A percentile compares a stretch with the other conserved stretches of the same genome.
Conservation (phyloP, 2,113 vertebrate genomes). For the Danionella cerebrum region DNA sequence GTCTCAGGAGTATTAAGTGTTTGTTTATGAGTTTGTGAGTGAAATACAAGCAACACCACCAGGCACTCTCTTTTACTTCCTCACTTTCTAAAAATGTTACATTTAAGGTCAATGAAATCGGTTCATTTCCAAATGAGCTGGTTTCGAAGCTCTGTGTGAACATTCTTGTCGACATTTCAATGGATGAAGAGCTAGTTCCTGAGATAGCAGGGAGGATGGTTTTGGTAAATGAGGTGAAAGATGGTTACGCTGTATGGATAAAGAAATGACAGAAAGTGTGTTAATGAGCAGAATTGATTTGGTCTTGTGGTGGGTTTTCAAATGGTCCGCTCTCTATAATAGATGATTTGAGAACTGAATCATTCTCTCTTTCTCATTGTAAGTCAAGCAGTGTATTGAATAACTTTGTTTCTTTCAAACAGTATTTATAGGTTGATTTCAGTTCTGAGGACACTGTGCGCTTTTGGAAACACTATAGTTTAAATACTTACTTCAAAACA, state of each 20-base stretch:
- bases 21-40: not conserved
- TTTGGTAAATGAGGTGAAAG: not conserved
- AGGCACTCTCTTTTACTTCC: too few relatives aligned
- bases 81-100: too few relatives aligned
- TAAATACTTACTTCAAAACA: too few relatives aligned
- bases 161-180: not conserved
- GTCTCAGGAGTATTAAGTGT: not conserved
- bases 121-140: not conserved
- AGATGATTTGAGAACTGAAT: not conserved
- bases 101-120: too few relatives aligned
- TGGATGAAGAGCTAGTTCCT: not conserved
- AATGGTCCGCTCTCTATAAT: not conserved
- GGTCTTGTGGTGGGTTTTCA: not conserved
- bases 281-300: slow-evolving; percentile 7
- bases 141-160: not conserved
- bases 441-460: not conserved
- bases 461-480: not conserved
- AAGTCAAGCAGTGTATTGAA: not conserved
- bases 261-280: not conserved
- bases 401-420: not conserved
- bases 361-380: not conserved
- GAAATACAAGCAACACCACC: too few relatives aligned
- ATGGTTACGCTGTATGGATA: not conserved
- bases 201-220: not conserved
- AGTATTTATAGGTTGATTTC: not conserved